Base-by-base conservation (phyloP, 2,888 invertebrate species). In the Acleris sparsana region DNA sequence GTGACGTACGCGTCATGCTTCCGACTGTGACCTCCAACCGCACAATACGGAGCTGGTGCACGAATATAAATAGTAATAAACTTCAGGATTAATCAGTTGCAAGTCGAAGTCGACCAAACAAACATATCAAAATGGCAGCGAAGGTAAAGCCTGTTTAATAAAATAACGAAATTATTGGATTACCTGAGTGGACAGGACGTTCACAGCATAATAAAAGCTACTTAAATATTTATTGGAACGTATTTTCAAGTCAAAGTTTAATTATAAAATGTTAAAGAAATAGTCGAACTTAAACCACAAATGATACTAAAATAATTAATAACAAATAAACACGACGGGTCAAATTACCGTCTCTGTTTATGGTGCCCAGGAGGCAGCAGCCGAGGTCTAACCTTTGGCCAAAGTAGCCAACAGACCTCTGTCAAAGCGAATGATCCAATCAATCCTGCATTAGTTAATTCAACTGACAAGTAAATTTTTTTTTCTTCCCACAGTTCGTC, bases 401-500 rank as follows among this genome's bases (percentile, higher is more conserved):
- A 39, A 13, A 39, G 13, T 13, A 13, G 13, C 39, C 13, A 1
- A 13, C 13, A 39, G 39, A 13, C 39, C 13, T 33, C 3, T 13
- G 39, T 39, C 1, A 39, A 39, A 13, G 39, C 11, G 39, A 39
- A 39, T 33, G 33, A 33, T 33, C 2, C 9, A 33, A 33, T 33
- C 25, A 33, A 33, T 33, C 33, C 9, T 33, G 33, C 9, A 33
- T 39, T 3, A 33, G 13, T 11, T 25, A 33, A 11, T 33, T 33
- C 33, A 9, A 33, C 11, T 33, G 33, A 33, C 0, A 3, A 11
- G 33, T 33, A 33, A 33, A 4, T 3, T 33, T 9, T 33, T 33
- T 53, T 80, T 82, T 71, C 78, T 83, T 75, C 84, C 9, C 9
- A 82, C 73, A 90, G 72, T 58, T 72, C 53, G 68, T 62, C 58